These are phyloP conservation scores for Epicauta chinensis DNA, from an alignment of 1,140 invertebrate species.

Conservation along the genomic window DNA sequence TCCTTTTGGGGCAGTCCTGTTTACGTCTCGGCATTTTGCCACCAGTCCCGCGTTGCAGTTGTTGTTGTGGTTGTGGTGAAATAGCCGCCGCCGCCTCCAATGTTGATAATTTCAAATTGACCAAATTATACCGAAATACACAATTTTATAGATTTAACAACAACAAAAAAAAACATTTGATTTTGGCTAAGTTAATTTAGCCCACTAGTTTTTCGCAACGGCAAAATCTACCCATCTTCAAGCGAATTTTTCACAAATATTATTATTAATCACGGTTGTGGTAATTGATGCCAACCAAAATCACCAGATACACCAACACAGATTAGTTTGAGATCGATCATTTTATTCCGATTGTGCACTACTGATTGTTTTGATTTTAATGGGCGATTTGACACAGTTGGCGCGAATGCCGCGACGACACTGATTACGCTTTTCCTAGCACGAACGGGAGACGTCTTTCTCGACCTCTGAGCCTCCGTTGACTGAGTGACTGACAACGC, in stretches of 20 bases:
- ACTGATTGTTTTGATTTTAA: background rate
- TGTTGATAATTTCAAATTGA: constrained; percentile 2
- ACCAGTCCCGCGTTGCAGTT: background rate
- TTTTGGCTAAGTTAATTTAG: background rate
- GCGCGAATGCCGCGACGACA: constrained; percentile 4
- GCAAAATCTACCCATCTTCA: background rate
- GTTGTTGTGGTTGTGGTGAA: constrained; percentile 1
- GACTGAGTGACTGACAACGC: constrained; percentile 44
- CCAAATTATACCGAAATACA: background rate
- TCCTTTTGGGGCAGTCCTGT: constrained; percentile 56
- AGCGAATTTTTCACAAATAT: no score
- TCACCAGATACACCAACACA: background rate
- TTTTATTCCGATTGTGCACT: background rate
- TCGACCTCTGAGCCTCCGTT: constrained; percentile 36
- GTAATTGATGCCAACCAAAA: no score
- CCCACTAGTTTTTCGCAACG: background rate
- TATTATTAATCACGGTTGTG: no score
- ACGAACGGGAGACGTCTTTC: constrained; percentile 32
- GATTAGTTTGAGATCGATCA: background rate
- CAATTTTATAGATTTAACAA: background rate
- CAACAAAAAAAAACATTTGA: background rate
- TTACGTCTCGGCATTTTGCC: constrained; percentile 54
- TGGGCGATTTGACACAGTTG: background rate
- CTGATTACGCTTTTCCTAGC: constrained; percentile 6
- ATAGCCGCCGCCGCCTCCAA: constrained; percentile 26